Evolutionary conservation across 2,888 invertebrate species (phyloP).

Genomic region (Halocaridina rubra): DNA sequence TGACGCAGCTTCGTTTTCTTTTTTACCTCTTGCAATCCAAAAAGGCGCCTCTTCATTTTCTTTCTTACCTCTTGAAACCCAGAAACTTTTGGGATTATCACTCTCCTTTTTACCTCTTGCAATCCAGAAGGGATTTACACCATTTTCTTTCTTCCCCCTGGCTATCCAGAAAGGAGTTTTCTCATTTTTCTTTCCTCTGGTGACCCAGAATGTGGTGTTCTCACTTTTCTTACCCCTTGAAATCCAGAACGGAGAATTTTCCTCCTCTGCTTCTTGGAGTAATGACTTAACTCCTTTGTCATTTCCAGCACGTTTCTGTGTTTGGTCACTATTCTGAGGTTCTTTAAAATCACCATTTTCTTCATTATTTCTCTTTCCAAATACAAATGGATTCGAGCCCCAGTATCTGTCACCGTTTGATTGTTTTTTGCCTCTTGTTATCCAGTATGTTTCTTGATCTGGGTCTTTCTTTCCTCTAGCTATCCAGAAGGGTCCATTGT

Average conservation of each 20-base stretch:
- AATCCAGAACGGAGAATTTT: not conserved
- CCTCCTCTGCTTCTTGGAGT: not conserved
- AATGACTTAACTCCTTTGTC: slow-evolving; percentile 32
- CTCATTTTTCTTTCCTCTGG: not conserved
- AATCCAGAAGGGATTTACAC: not conserved
- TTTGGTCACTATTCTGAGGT: not conserved
- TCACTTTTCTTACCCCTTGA: not conserved
- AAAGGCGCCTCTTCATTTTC: not conserved
- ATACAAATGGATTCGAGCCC: not conserved
- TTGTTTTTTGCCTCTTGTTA: not conserved
- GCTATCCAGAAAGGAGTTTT: not conserved
- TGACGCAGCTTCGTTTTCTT: not conserved
- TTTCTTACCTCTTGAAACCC: not conserved
- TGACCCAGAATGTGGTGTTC: not conserved
- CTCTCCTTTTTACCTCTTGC: not conserved
- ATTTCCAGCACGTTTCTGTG: not conserved
- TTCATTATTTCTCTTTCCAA: not conserved
- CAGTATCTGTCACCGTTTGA: not conserved
- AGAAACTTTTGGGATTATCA: not conserved
- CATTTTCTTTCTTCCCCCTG: not conserved
- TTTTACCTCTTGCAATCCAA: not conserved
- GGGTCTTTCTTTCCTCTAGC: slow-evolving; percentile 1
- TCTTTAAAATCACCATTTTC: not conserved
- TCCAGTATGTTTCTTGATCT: not conserved
- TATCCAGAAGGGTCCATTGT: slow-evolving; percentile 1